Percentiles rank a stretch among this genome's conserved stretches.
These are phyloP conservation scores for Scomber scombrus DNA, from an alignment of 2,113 vertebrate species.

Conservation along the genomic window DNA sequence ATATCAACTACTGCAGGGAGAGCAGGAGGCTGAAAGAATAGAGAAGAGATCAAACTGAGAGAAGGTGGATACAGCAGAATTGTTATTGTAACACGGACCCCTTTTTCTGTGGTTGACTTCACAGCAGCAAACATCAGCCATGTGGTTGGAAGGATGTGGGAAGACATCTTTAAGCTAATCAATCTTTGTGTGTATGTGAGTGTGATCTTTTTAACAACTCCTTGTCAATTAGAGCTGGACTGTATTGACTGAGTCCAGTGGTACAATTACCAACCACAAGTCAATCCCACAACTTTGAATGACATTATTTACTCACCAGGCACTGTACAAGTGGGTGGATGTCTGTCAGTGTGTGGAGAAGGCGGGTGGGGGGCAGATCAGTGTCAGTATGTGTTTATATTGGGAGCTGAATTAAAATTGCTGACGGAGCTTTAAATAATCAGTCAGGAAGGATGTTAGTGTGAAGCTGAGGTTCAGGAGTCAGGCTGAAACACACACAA, in stretches of 20 bases:
- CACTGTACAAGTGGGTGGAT: constrained; percentile 14
- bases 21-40: not conserved
- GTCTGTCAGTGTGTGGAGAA: constrained; percentile 30
- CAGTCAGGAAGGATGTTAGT: constrained; percentile 83
- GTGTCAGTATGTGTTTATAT: constrained; percentile 1
- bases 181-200: constrained; percentile 29
- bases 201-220: constrained; percentile 37
- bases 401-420: constrained; percentile 63
- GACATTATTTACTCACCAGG: not conserved
- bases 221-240: constrained; percentile 51
- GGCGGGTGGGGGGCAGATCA: not conserved
- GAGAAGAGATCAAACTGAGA: not conserved
- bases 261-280: constrained; percentile 36
- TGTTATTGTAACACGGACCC: not conserved
- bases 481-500: constrained; percentile 54
- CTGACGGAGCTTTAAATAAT: constrained; percentile 73
- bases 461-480: constrained; percentile 66
- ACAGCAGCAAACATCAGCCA: not conserved
- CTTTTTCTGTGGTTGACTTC: constrained; percentile 1
- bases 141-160: constrained; percentile 18
- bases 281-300: constrained; percentile 31
- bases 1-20: not conserved
- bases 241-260: constrained; percentile 56
- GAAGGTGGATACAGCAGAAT: not conserved
- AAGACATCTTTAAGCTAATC: constrained; percentile 63